Evolutionary conservation across 2,888 invertebrate species (phyloP), one percentile per base, ranked within the genome.

Genomic region (Harpalus rufipes): DNA sequence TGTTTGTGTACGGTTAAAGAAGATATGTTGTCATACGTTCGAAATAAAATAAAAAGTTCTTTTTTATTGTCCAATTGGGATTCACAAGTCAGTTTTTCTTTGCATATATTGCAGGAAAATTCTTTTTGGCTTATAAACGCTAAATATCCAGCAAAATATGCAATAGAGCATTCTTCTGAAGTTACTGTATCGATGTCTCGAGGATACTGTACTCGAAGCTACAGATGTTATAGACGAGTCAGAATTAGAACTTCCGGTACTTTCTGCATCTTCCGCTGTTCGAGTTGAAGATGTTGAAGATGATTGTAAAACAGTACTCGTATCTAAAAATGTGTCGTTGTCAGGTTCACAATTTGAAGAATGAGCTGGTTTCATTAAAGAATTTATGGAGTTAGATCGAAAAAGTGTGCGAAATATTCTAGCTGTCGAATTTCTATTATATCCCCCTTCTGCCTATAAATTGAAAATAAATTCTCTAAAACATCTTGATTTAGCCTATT

Each of bases 281-380:
- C 32, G 25, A 21, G 7, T 25, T 18, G 63, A 21, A 1, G 1
- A 1, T 58, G 1, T 58, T 14, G 1, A 58, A 51, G 44, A 51
- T 51, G 44, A 51, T 51, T 12, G 44, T 51, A 12, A 51, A 51
- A 51, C 44, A 51, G 44, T 51, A 51, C 44, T 51, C 12, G 44
- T 51, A 18, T 63, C 63, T 63, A 63, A 25, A n/a, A 21, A 16
- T 10, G 16, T 21, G 83, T 85, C 82, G 12, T 56, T 58, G 61
- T 82, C 85, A 32, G 18, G 87, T 74, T 58, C 87, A 44, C 58
- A 87, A 44, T 44, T 44, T 44, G 8, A 44, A 5, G 44, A 44
- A 44, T 44, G 7, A 44, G 44, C 10, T 10, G 44, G 44, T 44
- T 44, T 44, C 10, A 44, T 44, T 44, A 44, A 4, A 44, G 10